Percentiles rank a stretch among this genome's conserved stretches.
Evolutionary conservation across 2,113 vertebrate species (phyloP).

Genomic region (Pelmatolapia mariae): DNA sequence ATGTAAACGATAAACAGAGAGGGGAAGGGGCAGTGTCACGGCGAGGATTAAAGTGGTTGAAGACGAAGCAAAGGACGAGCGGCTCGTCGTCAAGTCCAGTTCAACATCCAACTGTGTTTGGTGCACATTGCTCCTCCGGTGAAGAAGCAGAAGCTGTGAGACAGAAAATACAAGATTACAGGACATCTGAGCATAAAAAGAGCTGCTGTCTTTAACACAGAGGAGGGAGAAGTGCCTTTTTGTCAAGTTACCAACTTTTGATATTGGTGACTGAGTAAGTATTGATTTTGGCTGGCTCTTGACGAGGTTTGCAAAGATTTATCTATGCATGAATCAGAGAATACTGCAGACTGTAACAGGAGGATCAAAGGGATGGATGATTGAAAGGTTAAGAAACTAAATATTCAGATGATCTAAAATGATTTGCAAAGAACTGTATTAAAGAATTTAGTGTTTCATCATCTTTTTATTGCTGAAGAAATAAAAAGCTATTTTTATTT

Average conservation of each 20-base stretch:
- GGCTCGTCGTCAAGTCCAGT: conserved; percentile 13
- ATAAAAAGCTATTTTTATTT: background rate
- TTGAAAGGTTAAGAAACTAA: background rate
- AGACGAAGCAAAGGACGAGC: conserved; percentile 4
- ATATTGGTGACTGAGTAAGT: conserved; percentile 38
- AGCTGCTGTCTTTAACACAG: background rate
- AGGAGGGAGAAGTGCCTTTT: conserved; percentile 25
- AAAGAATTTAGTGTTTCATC: background rate
- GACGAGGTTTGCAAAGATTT: background rate
- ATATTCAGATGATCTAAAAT: background rate
- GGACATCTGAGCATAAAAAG: background rate
- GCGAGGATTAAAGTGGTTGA: conserved; percentile 22
- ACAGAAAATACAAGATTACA: background rate
- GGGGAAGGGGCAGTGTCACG: conserved; percentile 23
- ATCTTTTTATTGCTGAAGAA: background rate
- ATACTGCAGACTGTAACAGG: background rate
- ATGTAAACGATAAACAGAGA: conserved; percentile 50
- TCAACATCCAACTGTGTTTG: background rate
- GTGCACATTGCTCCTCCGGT: background rate
- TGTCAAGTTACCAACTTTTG: background rate
- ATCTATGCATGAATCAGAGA: background rate
- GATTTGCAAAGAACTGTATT: background rate
- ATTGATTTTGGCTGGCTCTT: background rate
- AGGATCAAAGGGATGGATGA: background rate
- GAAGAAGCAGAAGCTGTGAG: background rate